A percentile compares a stretch with the other conserved stretches of the same genome.
Conservation (phyloP, 2,113 vertebrate species). For the Grammomys surdaster region DNA sequence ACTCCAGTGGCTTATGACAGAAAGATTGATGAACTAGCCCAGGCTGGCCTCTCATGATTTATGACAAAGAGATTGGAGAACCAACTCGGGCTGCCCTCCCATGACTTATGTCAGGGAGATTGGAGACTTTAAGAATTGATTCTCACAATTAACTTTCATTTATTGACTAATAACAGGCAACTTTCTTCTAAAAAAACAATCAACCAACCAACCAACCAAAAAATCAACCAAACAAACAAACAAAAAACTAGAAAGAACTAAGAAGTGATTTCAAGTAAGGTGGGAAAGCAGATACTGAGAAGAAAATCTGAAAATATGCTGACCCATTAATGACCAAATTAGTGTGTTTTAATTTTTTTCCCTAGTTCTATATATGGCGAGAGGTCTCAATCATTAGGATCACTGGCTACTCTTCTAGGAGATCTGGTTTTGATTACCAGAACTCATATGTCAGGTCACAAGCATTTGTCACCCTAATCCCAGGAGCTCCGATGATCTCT, state of each 20-base stretch:
- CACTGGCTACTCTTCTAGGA: neutral
- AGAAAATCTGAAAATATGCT: slow-evolving; percentile 51
- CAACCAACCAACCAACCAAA: too few relatives aligned
- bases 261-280: neutral
- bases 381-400: neutral
- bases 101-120: neutral
- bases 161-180: neutral
- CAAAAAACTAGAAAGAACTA: neutral
- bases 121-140: neutral
- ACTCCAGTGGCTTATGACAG: neutral
- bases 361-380: neutral
- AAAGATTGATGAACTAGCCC: neutral
- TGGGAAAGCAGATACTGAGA: neutral
- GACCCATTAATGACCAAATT: neutral
- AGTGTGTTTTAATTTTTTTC: neutral
- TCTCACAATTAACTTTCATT: slow-evolving; percentile 7
- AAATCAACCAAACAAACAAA: neutral
- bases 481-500: neutral
- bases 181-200: neutral
- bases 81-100: too few relatives aligned
- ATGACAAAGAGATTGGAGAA: too few relatives aligned
- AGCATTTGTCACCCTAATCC: too few relatives aligned
- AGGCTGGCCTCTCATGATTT: too few relatives aligned
- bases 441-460: neutral
- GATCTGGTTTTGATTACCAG: neutral